phyloP scores from a whole-genome alignment of 2,113 vertebrate species.

The Scopus umbretta region DNA sequence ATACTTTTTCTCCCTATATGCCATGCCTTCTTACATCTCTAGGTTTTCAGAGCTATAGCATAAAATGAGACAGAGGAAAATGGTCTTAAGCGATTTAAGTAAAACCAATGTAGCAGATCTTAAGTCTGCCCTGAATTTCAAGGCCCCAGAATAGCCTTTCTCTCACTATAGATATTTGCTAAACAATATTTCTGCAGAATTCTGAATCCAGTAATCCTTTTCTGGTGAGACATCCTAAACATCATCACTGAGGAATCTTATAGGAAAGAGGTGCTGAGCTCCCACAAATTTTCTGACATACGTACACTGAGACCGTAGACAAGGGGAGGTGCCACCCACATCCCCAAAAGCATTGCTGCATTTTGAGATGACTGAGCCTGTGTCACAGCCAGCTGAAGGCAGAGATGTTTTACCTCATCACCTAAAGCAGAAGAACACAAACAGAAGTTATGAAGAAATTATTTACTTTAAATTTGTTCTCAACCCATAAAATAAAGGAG shows the following conservation, averaged over 20 bases:
- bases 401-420: constrained; percentile 86
- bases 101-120: not conserved
- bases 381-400: constrained; percentile 79
- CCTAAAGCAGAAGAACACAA: constrained; percentile 71
- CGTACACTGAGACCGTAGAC: constrained; percentile 86
- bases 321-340: constrained; percentile 87
- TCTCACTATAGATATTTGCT: not conserved
- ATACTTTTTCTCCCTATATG: not conserved
- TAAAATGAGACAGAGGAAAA: not conserved
- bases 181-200: not conserved
- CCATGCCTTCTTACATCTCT: not conserved
- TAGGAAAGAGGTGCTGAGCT: not conserved
- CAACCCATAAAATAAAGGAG: not conserved
- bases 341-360: constrained; percentile 84
- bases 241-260: not conserved
- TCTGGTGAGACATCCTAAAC: not conserved
- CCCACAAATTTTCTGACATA: not conserved
- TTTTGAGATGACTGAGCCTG: constrained; percentile 90
- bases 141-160: not conserved
- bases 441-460: not conserved
- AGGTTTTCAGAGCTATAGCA: not conserved
- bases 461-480: not conserved
- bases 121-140: not conserved
- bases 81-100: not conserved
- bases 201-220: not conserved